These are phyloP conservation scores for Macrotis lagotis DNA, from an alignment of 2,113 vertebrate species.

Conservation along the genomic window DNA sequence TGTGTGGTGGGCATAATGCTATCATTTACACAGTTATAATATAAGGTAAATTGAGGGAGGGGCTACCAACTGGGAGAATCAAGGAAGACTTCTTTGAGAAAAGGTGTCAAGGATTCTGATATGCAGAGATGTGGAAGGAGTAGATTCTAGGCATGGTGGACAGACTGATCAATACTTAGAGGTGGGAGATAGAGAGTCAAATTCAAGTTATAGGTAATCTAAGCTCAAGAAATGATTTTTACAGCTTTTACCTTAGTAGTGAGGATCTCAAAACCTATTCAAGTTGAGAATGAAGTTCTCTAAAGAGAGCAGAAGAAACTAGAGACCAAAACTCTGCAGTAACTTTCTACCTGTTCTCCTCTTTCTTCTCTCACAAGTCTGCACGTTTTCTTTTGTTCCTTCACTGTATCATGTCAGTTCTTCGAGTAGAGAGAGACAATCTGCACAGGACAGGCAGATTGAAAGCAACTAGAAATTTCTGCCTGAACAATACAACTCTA, in stretches of 20 bases:
- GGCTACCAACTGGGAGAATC: not conserved
- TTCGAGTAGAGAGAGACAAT: no score
- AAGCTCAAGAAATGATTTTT: not conserved
- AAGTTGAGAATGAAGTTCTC: no score
- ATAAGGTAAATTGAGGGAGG: not conserved
- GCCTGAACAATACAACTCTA: no score
- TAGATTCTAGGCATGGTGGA: not conserved
- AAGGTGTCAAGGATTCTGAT: not conserved
- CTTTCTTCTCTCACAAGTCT: no score
- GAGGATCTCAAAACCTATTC: not conserved
- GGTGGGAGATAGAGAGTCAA: not conserved
- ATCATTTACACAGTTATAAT: not conserved
- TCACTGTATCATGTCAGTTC: no score
- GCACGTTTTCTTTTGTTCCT: no score
- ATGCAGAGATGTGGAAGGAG: not conserved
- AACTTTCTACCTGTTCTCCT: no score
- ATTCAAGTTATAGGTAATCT: not conserved
- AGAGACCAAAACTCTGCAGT: no score
- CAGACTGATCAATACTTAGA: not conserved
- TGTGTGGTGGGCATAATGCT: not conserved
- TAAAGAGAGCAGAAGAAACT: no score
- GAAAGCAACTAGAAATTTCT: no score
- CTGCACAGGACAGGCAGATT: no score
- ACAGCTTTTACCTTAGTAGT: not conserved
- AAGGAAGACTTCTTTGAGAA: not conserved